A percentile compares a stretch with the other conserved stretches of the same genome.
These are phyloP conservation scores for Cryptus armator DNA, from an alignment of 2,888 invertebrate species.

Conservation along the genomic window DNA sequence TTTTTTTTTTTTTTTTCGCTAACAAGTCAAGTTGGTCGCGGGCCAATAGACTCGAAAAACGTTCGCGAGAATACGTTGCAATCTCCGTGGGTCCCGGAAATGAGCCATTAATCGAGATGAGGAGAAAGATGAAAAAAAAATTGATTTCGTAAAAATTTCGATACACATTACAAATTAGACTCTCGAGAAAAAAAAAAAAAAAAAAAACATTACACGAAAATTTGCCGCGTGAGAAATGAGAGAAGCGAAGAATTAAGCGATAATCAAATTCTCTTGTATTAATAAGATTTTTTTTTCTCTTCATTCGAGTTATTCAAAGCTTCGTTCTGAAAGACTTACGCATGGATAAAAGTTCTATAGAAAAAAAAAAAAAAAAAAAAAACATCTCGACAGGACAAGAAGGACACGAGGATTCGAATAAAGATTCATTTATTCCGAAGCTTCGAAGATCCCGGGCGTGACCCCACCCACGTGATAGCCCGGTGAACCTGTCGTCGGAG, in stretches of 20 bases:
- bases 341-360: constrained; percentile 36
- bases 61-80: neutral
- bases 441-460: constrained; percentile 61
- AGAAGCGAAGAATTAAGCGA: constrained; percentile 31
- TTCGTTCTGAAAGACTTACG: constrained; percentile 38
- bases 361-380: constrained; percentile 65
- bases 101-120: neutral
- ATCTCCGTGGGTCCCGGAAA: neutral
- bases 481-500: constrained; percentile 63
- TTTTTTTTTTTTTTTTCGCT: too few species aligned
- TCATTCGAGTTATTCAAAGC: constrained; percentile 39
- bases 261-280: constrained; percentile 37
- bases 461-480: constrained; percentile 53
- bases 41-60: constrained; percentile 14
- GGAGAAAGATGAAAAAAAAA: neutral
- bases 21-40: constrained; percentile 75
- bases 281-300: constrained; percentile 19
- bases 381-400: constrained; percentile 49
- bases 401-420: constrained; percentile 73
- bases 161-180: neutral
- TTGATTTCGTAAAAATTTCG: neutral
- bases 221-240: constrained; percentile 28
- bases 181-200: neutral
- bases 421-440: constrained; percentile 77
- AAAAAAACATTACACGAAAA: neutral